These are phyloP conservation scores for Silurus lanzhouensis DNA, from an alignment of 2,797 vertebrate species.

Conservation along the genomic window DNA sequence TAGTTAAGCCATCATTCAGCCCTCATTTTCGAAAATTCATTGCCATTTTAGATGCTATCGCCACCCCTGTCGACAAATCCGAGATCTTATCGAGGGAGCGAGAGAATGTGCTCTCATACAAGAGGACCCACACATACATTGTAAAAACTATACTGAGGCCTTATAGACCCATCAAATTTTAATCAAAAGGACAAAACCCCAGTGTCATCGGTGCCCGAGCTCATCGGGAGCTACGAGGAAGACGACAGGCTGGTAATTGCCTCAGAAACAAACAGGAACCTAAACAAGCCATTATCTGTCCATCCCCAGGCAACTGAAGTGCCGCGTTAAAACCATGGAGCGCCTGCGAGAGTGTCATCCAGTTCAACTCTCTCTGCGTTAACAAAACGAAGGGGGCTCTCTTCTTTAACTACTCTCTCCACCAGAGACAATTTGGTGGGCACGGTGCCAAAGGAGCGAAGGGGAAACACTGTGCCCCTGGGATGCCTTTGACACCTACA, in stretches of 20 bases:
- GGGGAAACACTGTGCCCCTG: slow-evolving; percentile 3
- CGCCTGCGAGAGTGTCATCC: slow-evolving; percentile 41
- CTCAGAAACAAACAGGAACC: slow-evolving; percentile 54
- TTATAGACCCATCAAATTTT: slow-evolving; percentile 26
- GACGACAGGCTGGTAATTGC: slow-evolving; percentile 50
- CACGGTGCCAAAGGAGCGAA: slow-evolving; percentile 24
- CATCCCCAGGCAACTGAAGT: slow-evolving; percentile 54
- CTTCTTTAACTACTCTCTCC: slow-evolving; percentile 37
- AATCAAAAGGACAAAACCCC: slow-evolving; percentile 11
- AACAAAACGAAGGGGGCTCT: slow-evolving; percentile 23
- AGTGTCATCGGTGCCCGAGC: slow-evolving; percentile 16
- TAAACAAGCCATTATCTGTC: slow-evolving; percentile 56
- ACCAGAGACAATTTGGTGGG: slow-evolving; percentile 39
- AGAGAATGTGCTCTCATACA: slow-evolving; percentile 41
- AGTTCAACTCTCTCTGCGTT: slow-evolving; percentile 43
- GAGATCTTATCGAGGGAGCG: slow-evolving; percentile 53
- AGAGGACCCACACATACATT: neutral
- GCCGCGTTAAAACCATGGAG: slow-evolving; percentile 51
- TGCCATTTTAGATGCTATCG: slow-evolving; percentile 54
- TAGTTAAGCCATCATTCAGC: slow-evolving; percentile 48
- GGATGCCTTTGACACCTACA: slow-evolving; percentile 13
- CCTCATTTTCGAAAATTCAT: slow-evolving; percentile 39
- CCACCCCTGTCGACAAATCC: slow-evolving; percentile 22
- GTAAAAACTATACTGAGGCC: slow-evolving; percentile 16
- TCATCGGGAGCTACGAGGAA: slow-evolving; percentile 25